A percentile compares a stretch with the other conserved stretches of the same genome.
Conservation (phyloP, 2,113 vertebrate species). For the Silurus glanis region DNA sequence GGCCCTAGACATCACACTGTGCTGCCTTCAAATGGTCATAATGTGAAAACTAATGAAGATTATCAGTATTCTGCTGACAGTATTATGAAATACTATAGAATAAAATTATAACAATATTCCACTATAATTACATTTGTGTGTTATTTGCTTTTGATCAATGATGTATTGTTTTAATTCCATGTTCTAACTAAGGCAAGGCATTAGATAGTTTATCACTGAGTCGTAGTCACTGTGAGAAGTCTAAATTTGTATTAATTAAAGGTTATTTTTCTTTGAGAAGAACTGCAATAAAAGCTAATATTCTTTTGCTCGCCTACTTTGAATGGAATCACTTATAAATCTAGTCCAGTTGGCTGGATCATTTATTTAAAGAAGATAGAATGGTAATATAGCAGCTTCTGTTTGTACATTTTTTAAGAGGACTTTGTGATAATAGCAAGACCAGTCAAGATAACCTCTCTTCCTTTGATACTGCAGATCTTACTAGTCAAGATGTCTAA, state of each 20-base stretch:
- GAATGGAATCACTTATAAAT: slow-evolving; percentile 61
- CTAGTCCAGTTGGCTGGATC: slow-evolving; percentile 64
- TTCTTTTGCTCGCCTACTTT: slow-evolving; percentile 55
- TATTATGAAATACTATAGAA: slow-evolving; percentile 62
- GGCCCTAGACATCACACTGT: neutral
- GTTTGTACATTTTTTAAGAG: slow-evolving; percentile 66
- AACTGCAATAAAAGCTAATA: slow-evolving; percentile 59
- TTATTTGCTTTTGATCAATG: slow-evolving; percentile 71
- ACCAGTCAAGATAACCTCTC: slow-evolving; percentile 5
- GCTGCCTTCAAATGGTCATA: slow-evolving; percentile 44
- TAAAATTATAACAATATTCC: slow-evolving; percentile 50
- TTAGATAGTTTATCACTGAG: slow-evolving; percentile 47
- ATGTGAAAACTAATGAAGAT: slow-evolving; percentile 63
- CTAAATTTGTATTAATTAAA: slow-evolving; percentile 69
- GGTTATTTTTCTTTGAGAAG: slow-evolving; percentile 66
- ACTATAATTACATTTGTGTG: slow-evolving; percentile 66
- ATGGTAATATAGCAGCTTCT: slow-evolving; percentile 64
- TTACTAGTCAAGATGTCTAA: neutral
- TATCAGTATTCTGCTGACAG: slow-evolving; percentile 64
- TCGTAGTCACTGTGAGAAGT: slow-evolving; percentile 59
- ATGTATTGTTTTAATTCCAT: slow-evolving; percentile 65
- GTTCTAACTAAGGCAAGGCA: slow-evolving; percentile 58
- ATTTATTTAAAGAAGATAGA: slow-evolving; percentile 66
- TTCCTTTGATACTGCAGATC: slow-evolving; percentile 10
- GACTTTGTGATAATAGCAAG: slow-evolving; percentile 20